These are phyloP conservation scores for Gasterosteus aculeatus DNA, from an alignment of 2,113 vertebrate species.

Conservation along the genomic window DNA sequence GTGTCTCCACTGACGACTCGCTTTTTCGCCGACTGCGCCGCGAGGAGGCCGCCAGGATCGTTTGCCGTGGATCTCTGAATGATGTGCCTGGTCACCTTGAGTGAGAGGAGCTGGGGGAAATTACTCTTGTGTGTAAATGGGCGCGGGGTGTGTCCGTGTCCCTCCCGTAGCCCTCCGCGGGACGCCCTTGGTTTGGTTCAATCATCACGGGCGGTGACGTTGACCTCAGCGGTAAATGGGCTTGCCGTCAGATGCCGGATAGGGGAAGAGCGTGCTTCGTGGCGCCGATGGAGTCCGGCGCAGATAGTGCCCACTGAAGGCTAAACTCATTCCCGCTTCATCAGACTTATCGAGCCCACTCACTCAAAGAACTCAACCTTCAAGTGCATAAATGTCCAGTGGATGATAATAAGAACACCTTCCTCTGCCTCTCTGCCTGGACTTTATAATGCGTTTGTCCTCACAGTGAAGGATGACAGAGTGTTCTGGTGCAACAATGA, in stretches of 20 bases:
- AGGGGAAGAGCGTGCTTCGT: constrained; percentile 40
- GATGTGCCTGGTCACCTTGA: constrained; percentile 79
- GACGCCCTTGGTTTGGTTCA: constrained; percentile 75
- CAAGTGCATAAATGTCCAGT: constrained; percentile 72
- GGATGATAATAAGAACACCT: constrained; percentile 70
- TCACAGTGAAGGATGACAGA: constrained; percentile 57
- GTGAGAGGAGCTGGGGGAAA: constrained; percentile 61
- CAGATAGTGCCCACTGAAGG: constrained; percentile 66
- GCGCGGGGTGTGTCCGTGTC: constrained; percentile 51
- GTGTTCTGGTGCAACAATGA: constrained; percentile 45
- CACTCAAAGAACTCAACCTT: constrained; percentile 74
- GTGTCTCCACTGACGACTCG: constrained; percentile 21
- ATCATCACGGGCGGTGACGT: constrained; percentile 57
- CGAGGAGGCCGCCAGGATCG: constrained; percentile 45
- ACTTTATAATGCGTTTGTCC: constrained; percentile 67
- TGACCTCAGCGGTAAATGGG: constrained; percentile 77
- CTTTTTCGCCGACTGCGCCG: constrained; percentile 7
- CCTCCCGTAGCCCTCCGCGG: constrained; percentile 47
- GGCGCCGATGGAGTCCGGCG: constrained; percentile 32
- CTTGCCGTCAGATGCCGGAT: constrained; percentile 58
- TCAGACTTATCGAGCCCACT: constrained; percentile 73
- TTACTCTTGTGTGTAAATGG: constrained; percentile 77
- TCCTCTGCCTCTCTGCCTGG: constrained; percentile 61
- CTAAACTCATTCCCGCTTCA: constrained; percentile 76
- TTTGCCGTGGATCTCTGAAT: constrained; percentile 54